Evolutionary conservation across 2,113 vertebrate species (phyloP).

Genomic region (Mesoclemmys tuberculata): DNA sequence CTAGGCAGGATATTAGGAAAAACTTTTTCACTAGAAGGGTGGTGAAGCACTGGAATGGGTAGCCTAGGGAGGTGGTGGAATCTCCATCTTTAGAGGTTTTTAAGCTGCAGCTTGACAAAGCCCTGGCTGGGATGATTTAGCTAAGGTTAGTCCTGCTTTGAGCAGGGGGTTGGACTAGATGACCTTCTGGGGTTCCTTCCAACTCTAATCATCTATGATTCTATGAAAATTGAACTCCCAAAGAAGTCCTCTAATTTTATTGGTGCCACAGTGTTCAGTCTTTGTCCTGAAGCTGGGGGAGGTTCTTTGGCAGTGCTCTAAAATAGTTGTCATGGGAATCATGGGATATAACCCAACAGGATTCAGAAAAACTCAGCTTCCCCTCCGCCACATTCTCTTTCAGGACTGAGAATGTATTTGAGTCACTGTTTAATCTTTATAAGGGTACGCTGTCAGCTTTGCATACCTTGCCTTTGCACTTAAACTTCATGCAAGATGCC

Average conservation of each 20-base stretch:
- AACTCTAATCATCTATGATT: too few species aligned
- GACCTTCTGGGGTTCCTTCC: too few species aligned
- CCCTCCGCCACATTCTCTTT: background rate
- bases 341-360: background rate
- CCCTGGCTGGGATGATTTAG: too few species aligned
- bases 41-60: too few species aligned
- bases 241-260: background rate
- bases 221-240: background rate
- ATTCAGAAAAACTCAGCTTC: background rate
- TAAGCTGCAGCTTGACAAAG: too few species aligned
- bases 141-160: too few species aligned
- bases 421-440: background rate
- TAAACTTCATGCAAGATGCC: background rate
- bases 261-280: background rate
- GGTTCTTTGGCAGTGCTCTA: background rate
- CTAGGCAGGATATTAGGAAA: too few species aligned
- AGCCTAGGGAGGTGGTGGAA: too few species aligned
- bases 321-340: background rate
- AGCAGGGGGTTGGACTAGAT: too few species aligned
- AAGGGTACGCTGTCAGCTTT: background rate
- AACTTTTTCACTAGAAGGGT: too few species aligned
- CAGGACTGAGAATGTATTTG: background rate
- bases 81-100: too few species aligned
- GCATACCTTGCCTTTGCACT: background rate
- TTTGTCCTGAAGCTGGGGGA: background rate